Percentiles rank a stretch among this genome's conserved stretches.
These are phyloP conservation scores for Biston betularia DNA, from an alignment of 2,888 invertebrate genomes.

Conservation along the genomic window DNA sequence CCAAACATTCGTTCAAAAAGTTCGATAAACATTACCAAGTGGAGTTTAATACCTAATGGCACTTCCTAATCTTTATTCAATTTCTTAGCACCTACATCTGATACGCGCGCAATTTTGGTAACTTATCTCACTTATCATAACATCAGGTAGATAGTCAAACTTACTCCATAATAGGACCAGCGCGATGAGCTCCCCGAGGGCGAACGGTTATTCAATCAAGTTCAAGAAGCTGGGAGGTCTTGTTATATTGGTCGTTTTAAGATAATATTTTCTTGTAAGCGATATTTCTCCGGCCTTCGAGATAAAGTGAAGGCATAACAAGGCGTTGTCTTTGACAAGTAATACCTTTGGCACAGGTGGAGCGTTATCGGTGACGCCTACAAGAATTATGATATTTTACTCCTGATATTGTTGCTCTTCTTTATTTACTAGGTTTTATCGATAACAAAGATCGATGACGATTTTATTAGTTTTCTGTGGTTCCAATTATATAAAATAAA, in stretches of 20 bases:
- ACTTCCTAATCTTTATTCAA: constrained; percentile 8
- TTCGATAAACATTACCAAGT: no score
- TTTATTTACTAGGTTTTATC: constrained; percentile 3
- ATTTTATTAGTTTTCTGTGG: no score
- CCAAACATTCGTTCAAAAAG: no score
- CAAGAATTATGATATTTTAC: constrained; percentile 36
- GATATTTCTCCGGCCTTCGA: constrained; percentile 67
- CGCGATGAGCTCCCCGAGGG: constrained; percentile 40
- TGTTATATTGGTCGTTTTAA: constrained; percentile 55
- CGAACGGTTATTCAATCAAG: constrained; percentile 5
- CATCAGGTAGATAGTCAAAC: constrained; percentile 56
- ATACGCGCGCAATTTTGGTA: constrained; percentile 40
- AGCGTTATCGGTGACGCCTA: constrained; percentile 52
- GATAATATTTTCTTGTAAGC: constrained; percentile 70
- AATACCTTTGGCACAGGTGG: constrained; percentile 68
- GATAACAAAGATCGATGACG: no score
- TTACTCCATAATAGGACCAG: constrained; percentile 67
- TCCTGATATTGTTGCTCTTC: neutral
- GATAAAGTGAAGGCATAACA: constrained; percentile 66
- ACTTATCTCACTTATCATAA: constrained; percentile 48
- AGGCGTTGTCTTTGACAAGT: constrained; percentile 73
- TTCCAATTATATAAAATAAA: no score
- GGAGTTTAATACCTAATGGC: neutral
- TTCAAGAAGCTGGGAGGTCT: constrained; percentile 44
- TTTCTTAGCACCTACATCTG: constrained; percentile 15